Percentiles rank a stretch among this genome's conserved stretches.
Conservation (phyloP, 2,888 invertebrate species). For the Calameuta idolon region DNA sequence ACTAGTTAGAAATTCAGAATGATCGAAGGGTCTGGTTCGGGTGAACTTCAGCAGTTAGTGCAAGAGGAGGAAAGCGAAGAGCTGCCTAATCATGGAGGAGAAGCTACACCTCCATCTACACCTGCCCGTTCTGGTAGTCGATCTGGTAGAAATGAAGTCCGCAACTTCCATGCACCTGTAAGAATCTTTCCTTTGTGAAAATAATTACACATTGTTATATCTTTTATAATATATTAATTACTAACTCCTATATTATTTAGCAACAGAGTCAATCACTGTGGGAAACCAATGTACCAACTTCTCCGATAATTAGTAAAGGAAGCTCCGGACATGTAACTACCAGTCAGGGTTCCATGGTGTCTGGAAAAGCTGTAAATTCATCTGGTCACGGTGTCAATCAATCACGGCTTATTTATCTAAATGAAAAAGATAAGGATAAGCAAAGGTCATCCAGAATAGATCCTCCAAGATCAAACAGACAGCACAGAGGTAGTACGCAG, state of each 20-base stretch:
- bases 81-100: constrained; percentile 57
- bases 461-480: constrained; percentile 50
- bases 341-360: constrained; percentile 60
- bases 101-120: constrained; percentile 66
- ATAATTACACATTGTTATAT: neutral
- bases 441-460: constrained; percentile 50
- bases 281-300: constrained; percentile 57
- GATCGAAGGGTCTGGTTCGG: constrained; percentile 63
- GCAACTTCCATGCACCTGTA: constrained; percentile 53
- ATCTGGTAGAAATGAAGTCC: constrained; percentile 54
- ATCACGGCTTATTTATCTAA: constrained; percentile 54
- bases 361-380: constrained; percentile 52
- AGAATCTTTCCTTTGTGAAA: neutral
- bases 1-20: constrained; percentile 36
- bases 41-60: constrained; percentile 67
- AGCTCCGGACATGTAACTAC: constrained; percentile 62
- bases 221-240: neutral
- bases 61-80: constrained; percentile 66
- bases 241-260: constrained; percentile 33
- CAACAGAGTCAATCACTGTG: constrained; percentile 55
- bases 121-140: constrained; percentile 56
- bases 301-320: constrained; percentile 60
- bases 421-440: constrained; percentile 58
- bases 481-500: constrained; percentile 54
- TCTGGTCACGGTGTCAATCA: constrained; percentile 54